Conservation (phyloP, 1,140 invertebrate genomes). For the Microplitis mediator region DNA sequence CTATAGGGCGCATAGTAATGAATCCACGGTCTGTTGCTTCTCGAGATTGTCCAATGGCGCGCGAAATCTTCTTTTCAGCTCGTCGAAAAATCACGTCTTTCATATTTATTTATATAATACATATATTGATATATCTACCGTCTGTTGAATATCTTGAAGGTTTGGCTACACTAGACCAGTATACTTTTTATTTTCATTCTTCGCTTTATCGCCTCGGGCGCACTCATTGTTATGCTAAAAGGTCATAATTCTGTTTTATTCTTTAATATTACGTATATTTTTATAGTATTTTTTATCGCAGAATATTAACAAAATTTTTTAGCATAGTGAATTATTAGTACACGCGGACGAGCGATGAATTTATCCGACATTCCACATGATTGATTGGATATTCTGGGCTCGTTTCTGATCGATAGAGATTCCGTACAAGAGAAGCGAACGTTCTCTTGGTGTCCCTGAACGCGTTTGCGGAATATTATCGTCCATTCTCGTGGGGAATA, state of each 20-base stretch:
- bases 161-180: too few relatives aligned
- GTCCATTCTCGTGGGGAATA: background rate
- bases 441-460: conserved; percentile 4
- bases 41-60: conserved; percentile 7
- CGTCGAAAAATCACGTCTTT: background rate
- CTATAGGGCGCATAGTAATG: background rate
- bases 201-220: background rate
- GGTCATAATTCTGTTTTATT: too few relatives aligned
- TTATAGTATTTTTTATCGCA: background rate
- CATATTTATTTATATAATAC: background rate
- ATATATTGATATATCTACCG: too few relatives aligned
- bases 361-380: conserved; percentile 1
- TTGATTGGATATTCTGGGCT: conserved; percentile 7
- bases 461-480: background rate
- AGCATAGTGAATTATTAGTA: background rate
- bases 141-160: too few relatives aligned
- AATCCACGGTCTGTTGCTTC: background rate
- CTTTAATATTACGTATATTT: background rate
- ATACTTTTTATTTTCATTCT: background rate
- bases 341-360: background rate
- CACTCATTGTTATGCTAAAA: too few relatives aligned
- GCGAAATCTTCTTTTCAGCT: conserved; percentile 1
- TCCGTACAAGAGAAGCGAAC: background rate
- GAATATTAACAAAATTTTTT: background rate
- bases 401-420: background rate